phyloP scores from a whole-genome alignment of 2,113 vertebrate species.

The Chaetodon trifascialis region DNA sequence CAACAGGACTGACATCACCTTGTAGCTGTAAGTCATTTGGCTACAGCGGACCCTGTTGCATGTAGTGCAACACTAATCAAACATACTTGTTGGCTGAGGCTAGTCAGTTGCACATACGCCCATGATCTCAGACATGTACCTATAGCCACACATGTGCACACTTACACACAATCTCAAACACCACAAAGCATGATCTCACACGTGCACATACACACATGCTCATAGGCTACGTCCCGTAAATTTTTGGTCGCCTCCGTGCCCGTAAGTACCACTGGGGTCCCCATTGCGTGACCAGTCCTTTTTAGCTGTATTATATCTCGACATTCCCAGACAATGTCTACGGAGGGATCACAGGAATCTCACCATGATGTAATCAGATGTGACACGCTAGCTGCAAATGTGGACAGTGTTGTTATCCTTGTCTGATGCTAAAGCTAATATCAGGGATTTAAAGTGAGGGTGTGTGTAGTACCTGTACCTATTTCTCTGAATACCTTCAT shows the following conservation, averaged over 20 bases:
- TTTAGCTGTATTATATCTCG: conserved; percentile 59
- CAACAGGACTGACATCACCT: conserved; percentile 75
- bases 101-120: conserved; percentile 43
- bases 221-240: conserved; percentile 52
- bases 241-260: conserved; percentile 57
- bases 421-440: conserved; percentile 28
- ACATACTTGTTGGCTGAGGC: conserved; percentile 71
- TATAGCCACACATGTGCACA: conserved; percentile 46
- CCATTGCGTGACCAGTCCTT: conserved; percentile 66
- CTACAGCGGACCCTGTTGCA: conserved; percentile 52
- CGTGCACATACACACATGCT: conserved; percentile 37
- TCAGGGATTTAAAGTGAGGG: neutral
- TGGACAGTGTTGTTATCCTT: conserved; percentile 44
- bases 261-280: conserved; percentile 67
- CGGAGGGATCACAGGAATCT: conserved; percentile 60
- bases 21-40: conserved; percentile 72
- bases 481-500: neutral
- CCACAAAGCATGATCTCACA: conserved; percentile 65
- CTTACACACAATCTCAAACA: conserved; percentile 47
- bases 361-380: conserved; percentile 71
- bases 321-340: conserved; percentile 79
- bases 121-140: conserved; percentile 70
- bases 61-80: conserved; percentile 73
- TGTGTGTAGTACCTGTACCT: neutral
- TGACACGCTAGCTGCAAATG: conserved; percentile 60